phyloP scores from a whole-genome alignment of 2,113 vertebrate genomes.

The Sylvietta virens region DNA sequence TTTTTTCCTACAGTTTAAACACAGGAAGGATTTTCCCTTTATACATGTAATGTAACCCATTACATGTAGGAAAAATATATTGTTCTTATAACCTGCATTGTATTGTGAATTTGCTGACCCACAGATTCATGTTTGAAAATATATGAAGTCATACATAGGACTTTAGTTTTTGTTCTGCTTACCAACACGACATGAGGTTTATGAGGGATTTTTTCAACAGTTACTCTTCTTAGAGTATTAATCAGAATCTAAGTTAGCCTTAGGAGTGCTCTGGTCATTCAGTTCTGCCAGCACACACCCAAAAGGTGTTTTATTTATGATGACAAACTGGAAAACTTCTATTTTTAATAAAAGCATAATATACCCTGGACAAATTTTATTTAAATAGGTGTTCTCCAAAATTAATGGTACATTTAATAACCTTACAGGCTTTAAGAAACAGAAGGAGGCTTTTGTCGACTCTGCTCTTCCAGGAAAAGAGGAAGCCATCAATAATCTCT shows the following conservation, averaged over 20 bases:
- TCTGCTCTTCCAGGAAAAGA: neutral
- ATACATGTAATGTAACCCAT: neutral
- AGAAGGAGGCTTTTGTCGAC: neutral
- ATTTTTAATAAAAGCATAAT: neutral
- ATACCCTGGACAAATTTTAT: neutral
- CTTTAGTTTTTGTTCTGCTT: neutral
- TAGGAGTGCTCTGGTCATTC: neutral
- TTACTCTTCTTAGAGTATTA: neutral
- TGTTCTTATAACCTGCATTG: neutral
- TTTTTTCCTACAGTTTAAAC: neutral
- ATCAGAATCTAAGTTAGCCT: neutral
- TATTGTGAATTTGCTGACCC: neutral
- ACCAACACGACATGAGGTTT: neutral
- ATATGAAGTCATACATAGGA: fast-evolving
- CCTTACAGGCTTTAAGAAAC: neutral
- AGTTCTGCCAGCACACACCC: neutral
- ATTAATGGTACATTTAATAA: neutral
- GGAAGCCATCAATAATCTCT: neutral
- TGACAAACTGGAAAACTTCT: neutral
- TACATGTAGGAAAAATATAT: neutral
- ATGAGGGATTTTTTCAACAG: neutral
- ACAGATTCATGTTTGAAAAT: neutral
- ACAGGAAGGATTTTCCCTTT: neutral
- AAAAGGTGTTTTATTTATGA: neutral
- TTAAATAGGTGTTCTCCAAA: neutral